Conservation (phyloP, 2,797 vertebrate species). For the Dryobates pubescens region DNA sequence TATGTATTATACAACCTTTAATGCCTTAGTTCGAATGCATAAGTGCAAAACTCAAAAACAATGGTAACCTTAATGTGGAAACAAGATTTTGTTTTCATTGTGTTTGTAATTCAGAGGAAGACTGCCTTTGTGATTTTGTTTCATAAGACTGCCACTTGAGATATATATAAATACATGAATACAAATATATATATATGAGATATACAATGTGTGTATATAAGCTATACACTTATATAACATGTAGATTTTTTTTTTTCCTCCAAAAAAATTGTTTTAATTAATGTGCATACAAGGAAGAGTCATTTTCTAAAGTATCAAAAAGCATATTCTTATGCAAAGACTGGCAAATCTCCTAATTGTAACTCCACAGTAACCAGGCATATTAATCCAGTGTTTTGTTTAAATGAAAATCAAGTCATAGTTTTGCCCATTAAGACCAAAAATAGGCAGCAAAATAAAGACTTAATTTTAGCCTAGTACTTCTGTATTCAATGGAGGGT, state of each 20-base stretch:
- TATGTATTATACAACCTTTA: not conserved
- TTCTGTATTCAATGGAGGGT: not conserved
- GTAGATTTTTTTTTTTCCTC: not conserved
- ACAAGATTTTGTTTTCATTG: not conserved
- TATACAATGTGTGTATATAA: not conserved
- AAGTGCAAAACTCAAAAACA: not conserved
- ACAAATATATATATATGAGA: not conserved
- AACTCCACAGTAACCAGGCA: not conserved
- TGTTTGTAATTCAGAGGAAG: not conserved
- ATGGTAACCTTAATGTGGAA: not conserved
- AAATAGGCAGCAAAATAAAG: not conserved
- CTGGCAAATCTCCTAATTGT: not conserved
- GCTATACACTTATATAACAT: not conserved
- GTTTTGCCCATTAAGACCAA: not conserved
- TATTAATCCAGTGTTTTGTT: not conserved
- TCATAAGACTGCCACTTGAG: not conserved
- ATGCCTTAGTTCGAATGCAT: slow-evolving; percentile 38
- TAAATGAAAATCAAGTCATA: not conserved
- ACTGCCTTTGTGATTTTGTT: not conserved
- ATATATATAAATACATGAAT: not conserved
- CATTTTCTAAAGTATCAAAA: not conserved
- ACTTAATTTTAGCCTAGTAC: not conserved
- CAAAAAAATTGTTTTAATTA: not conserved
- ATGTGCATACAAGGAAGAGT: not conserved
- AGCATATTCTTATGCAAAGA: not conserved